Conservation (phyloP, 2,113 vertebrate species). For the Podilymbus podiceps region DNA sequence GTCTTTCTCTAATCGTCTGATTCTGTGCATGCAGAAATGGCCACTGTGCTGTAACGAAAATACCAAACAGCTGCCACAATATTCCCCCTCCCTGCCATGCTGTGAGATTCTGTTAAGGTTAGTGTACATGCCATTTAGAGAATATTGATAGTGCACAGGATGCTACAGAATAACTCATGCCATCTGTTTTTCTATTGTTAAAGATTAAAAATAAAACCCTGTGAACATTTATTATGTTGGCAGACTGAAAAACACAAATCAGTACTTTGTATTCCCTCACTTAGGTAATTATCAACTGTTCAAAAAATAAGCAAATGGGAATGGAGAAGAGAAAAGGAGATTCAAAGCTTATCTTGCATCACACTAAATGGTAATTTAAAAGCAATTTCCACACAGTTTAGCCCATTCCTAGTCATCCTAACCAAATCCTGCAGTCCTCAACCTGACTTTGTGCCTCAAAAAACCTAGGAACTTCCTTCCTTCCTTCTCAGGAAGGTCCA, state of each 20-base stretch:
- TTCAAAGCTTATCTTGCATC: not conserved
- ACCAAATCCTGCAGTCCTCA: not conserved
- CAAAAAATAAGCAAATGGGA: not conserved
- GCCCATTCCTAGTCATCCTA: not conserved
- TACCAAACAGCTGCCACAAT: not conserved
- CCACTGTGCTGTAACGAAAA: not conserved
- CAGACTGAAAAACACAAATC: not conserved
- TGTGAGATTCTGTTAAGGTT: not conserved
- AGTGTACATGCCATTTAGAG: not conserved
- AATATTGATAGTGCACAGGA: not conserved
- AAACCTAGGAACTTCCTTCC: not conserved
- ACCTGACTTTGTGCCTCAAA: not conserved
- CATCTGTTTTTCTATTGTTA: constrained; percentile 57
- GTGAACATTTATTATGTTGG: constrained; percentile 21
- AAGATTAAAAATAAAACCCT: constrained; percentile 7
- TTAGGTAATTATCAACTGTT: constrained; percentile 10
- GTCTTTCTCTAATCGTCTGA: not conserved
- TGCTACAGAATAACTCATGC: not conserved
- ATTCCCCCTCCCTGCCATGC: not conserved
- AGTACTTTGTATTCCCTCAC: not conserved
- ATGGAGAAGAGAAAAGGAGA: not conserved
- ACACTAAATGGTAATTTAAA: not conserved
- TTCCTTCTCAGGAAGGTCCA: not conserved
- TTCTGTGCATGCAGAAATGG: not conserved
- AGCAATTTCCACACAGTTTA: not conserved